A percentile compares a stretch with the other conserved stretches of the same genome.
Conservation (phyloP, 2,888 invertebrate genomes). For the Drosophila neutralis region DNA sequence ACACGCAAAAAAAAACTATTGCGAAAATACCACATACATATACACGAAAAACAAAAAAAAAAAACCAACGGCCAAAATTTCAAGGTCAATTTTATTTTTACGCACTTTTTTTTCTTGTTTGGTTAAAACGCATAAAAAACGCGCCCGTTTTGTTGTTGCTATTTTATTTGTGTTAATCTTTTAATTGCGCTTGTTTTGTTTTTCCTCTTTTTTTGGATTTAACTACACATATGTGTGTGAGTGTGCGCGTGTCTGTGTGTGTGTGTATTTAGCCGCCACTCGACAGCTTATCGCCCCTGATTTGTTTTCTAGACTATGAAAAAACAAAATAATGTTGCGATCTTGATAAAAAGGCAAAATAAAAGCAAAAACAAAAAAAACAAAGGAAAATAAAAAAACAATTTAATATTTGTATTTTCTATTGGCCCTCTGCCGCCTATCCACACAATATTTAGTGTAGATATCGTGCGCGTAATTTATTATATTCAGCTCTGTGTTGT, state of each 20-base stretch:
- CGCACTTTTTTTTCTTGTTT: slow-evolving; percentile 58
- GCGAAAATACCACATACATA: slow-evolving; percentile 11
- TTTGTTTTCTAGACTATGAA: slow-evolving; percentile 69
- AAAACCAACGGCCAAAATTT: slow-evolving; percentile 45
- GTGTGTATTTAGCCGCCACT: slow-evolving; percentile 68
- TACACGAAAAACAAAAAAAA: neutral
- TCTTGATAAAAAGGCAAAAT: slow-evolving; percentile 68
- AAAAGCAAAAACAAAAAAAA: slow-evolving; percentile 3
- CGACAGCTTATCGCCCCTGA: slow-evolving; percentile 71
- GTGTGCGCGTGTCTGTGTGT: slow-evolving; percentile 2
- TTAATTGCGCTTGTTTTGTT: slow-evolving; percentile 74
- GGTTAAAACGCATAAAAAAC: slow-evolving; percentile 75
- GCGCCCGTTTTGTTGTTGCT: slow-evolving; percentile 22
- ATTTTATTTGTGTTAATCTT: slow-evolving; percentile 70
- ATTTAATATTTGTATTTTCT: slow-evolving; percentile 57
- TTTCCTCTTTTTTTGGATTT: slow-evolving; percentile 37
- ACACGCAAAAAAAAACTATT: slow-evolving; percentile 8
- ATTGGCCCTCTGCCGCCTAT: slow-evolving; percentile 35
- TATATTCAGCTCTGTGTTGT: slow-evolving; percentile 54
- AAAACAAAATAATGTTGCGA: slow-evolving; percentile 49
- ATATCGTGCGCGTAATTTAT: slow-evolving; percentile 56
- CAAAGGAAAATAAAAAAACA: slow-evolving; percentile 32
- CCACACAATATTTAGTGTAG: slow-evolving; percentile 13
- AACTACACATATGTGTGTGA: neutral
- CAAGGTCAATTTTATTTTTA: slow-evolving; percentile 78